A percentile compares a stretch with the other conserved stretches of the same genome.
Conservation (phyloP, 2,797 vertebrate species). For the Austrolebias charrua region DNA sequence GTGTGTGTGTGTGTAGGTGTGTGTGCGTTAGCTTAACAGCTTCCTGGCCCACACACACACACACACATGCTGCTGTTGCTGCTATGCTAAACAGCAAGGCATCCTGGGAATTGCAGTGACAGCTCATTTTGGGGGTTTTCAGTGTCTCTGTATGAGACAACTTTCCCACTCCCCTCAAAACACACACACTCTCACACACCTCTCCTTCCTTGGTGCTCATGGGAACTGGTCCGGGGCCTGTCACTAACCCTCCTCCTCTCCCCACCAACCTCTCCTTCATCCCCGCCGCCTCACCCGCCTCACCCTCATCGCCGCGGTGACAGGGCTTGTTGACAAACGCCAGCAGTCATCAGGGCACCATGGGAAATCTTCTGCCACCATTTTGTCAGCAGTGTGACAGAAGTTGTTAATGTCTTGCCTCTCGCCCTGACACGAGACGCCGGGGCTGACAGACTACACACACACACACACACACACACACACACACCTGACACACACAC, state of each 20-base stretch:
- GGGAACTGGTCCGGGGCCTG: constrained; percentile 80
- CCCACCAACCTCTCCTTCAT: constrained; percentile 52
- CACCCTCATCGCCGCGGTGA: constrained; percentile 91
- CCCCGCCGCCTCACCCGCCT: constrained; percentile 82
- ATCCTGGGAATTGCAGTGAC: constrained; percentile 99
- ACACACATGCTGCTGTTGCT: constrained; percentile 78
- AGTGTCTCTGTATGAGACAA: constrained; percentile 86
- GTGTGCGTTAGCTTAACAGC: constrained; percentile 89
- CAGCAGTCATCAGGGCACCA: constrained; percentile 99
- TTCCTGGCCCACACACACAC: constrained; percentile 85
- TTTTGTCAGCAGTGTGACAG: constrained; percentile 99
- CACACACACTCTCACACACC: constrained; percentile 28
- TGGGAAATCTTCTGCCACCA: constrained; percentile 99
- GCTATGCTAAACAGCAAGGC: constrained; percentile 99
- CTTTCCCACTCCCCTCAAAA: constrained; percentile 30
- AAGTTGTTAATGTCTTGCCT: constrained; percentile 99
- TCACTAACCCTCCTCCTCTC: constrained; percentile 86
- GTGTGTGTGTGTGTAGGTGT: constrained; percentile 63
- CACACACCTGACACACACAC: constrained; percentile 21
- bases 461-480: constrained; percentile 25
- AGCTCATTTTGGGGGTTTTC: constrained; percentile 95
- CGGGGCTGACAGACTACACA: constrained; percentile 90
- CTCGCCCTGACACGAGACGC: constrained; percentile 97
- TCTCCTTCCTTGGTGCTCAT: constrained; percentile 65
- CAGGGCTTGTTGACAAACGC: constrained; percentile 99